Percentiles rank a stretch among this genome's conserved stretches.
Evolutionary conservation across 2,113 vertebrate genomes (phyloP).

Genomic region (Ginglymostoma cirratum): DNA sequence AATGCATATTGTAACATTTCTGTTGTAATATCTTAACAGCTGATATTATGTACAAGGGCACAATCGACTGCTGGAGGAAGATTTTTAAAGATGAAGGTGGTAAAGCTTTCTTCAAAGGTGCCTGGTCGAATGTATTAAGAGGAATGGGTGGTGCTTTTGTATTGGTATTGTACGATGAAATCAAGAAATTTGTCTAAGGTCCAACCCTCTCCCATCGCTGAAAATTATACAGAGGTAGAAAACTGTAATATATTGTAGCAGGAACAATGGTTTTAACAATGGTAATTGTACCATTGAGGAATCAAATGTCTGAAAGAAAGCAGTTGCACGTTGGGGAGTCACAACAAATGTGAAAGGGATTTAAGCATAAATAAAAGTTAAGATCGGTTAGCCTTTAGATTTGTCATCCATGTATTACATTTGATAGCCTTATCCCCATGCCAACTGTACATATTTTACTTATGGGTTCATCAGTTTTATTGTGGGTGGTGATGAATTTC

Average conservation of each 20-base stretch:
- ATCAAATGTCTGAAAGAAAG: not conserved
- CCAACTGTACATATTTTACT: not conserved
- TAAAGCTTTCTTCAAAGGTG: conserved; percentile 95
- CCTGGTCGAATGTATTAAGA: conserved; percentile 96
- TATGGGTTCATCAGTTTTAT: conserved; percentile 6
- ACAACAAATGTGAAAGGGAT: not conserved
- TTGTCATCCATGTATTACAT: not conserved
- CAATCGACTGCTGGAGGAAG: conserved; percentile 96
- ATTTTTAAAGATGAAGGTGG: conserved; percentile 85
- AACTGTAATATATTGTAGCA: conserved; percentile 39
- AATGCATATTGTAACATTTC: conserved; percentile 9
- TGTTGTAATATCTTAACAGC: conserved; percentile 66
- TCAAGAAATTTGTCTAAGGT: conserved; percentile 84
- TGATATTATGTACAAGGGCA: conserved; percentile 97
- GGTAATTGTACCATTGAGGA: not conserved
- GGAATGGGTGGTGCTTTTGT: conserved; percentile 98
- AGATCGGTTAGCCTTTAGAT: not conserved
- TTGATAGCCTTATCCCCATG: conserved; percentile 7
- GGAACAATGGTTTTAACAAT: conserved; percentile 14
- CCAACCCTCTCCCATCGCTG: not conserved
- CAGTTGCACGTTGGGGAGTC: conserved; percentile 27
- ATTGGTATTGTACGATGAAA: conserved; percentile 94
- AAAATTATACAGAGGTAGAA: conserved; percentile 46
- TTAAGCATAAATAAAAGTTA: not conserved
- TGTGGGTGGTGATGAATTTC: conserved; percentile 22